Evolutionary conservation across 2,797 vertebrate genomes (phyloP).

Genomic region (Calcarius lapponicus): DNA sequence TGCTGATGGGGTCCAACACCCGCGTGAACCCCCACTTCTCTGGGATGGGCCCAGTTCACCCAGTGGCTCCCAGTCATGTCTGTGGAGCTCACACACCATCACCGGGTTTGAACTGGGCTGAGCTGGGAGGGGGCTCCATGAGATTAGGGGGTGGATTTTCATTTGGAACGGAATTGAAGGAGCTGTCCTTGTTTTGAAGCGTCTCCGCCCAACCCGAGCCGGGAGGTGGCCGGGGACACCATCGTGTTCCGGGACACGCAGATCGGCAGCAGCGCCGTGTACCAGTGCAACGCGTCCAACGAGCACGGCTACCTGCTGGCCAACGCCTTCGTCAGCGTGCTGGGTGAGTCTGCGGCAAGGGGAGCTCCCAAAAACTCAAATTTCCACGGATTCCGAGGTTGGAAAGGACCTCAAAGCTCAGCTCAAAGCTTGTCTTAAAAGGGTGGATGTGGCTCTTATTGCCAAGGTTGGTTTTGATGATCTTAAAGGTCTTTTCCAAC

Average conservation of each 20-base stretch:
- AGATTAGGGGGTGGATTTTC: accelerated
- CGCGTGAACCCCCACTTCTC: accelerated
- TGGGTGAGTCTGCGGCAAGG: conserved; percentile 77
- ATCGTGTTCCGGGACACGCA: conserved; percentile 92
- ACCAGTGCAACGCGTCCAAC: conserved; percentile 97
- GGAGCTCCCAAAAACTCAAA: accelerated
- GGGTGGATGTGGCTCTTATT: accelerated
- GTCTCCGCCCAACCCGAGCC: conserved; percentile 79
- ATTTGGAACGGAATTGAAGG: accelerated
- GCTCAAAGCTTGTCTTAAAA: neutral
- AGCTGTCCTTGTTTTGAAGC: conserved; percentile 49
- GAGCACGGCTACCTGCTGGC: conserved; percentile 93
- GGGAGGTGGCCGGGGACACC: conserved; percentile 87
- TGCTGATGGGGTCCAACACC: neutral
- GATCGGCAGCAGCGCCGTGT: conserved; percentile 91
- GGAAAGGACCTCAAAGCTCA: neutral
- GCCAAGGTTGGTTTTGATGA: accelerated
- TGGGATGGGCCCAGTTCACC: neutral
- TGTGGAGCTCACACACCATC: accelerated
- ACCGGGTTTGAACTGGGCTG: accelerated
- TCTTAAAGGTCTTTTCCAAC: neutral
- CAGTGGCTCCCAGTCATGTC: accelerated
- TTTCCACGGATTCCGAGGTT: accelerated
- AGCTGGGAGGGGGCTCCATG: accelerated
- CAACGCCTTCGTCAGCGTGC: conserved; percentile 92